These are phyloP conservation scores for Lontra canadensis DNA, from an alignment of 2,113 vertebrate species.

Conservation along the genomic window DNA sequence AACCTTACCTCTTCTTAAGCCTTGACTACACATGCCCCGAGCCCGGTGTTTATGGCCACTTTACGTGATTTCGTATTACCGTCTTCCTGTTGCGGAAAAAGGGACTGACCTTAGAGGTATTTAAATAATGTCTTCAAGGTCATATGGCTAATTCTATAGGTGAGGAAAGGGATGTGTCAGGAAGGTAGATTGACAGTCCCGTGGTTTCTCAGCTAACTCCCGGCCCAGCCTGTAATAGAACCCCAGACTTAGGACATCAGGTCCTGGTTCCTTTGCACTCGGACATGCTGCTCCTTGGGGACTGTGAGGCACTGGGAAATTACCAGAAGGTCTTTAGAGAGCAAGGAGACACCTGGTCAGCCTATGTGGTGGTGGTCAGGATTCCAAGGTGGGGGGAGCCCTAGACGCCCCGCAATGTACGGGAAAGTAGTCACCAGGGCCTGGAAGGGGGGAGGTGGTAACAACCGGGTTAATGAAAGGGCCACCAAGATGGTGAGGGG, in stretches of 20 bases:
- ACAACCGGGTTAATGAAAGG: neutral
- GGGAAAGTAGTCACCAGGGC: neutral
- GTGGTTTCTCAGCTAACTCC: neutral
- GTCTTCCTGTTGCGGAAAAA: neutral
- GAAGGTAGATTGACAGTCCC: neutral
- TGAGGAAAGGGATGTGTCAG: neutral
- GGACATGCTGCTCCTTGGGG: neutral
- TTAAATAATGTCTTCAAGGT: neutral
- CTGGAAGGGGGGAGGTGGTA: neutral
- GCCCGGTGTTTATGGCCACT: neutral
- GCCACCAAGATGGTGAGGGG: neutral
- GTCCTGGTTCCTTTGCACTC: neutral
- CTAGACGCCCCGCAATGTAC: neutral
- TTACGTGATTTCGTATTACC: neutral
- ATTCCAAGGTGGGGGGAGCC: neutral
- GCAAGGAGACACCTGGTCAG: neutral
- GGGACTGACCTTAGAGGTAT: neutral
- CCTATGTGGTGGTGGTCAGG: neutral
- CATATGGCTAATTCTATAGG: neutral
- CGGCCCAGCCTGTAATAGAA: neutral
- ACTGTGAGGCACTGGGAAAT: neutral
- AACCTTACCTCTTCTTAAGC: neutral
- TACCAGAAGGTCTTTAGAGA: neutral
- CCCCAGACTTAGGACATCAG: neutral
- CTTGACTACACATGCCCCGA: rapidly evolving